A percentile compares a stretch with the other conserved stretches of the same genome.
Conservation (phyloP, 64 coral and sea anemone genomes). For the Platygyra sinensis region DNA sequence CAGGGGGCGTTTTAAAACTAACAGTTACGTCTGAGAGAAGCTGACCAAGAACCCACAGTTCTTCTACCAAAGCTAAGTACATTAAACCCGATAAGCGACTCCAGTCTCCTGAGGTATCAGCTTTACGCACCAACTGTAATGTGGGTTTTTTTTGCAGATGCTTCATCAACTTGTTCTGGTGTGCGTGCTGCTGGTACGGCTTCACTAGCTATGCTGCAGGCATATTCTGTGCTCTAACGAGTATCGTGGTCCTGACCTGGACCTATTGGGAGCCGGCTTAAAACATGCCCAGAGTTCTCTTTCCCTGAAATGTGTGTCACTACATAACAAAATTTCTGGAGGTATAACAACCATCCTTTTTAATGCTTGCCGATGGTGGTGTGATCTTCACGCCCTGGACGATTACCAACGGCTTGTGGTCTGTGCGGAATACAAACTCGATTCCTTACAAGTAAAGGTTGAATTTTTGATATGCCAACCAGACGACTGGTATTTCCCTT, state of each 20-base stretch:
- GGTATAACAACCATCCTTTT: too few species aligned
- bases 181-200: background rate
- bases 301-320: slow-evolving; percentile 24
- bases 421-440: too few species aligned
- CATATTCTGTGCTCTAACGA: too few species aligned
- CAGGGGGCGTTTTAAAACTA: too few species aligned
- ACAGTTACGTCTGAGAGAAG: background rate
- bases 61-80: slow-evolving; percentile 48
- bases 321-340: background rate
- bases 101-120: background rate
- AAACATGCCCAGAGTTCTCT: slow-evolving; percentile 15
- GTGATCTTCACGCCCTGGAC: too few species aligned
- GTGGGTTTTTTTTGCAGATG: slow-evolving; percentile 11
- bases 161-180: slow-evolving; percentile 19
- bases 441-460: too few species aligned
- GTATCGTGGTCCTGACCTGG: background rate
- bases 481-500: too few species aligned
- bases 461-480: too few species aligned
- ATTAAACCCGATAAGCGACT: background rate
- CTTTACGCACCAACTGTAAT: background rate
- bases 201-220: too few species aligned
- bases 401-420: too few species aligned
- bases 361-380: too few species aligned
- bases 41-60: slow-evolving; percentile 31
- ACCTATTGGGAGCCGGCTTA: slow-evolving; percentile 44